A percentile compares a stretch with the other conserved stretches of the same genome.
Conservation (phyloP, 2,888 invertebrate genomes). For the Gnatocerus cornutus region DNA sequence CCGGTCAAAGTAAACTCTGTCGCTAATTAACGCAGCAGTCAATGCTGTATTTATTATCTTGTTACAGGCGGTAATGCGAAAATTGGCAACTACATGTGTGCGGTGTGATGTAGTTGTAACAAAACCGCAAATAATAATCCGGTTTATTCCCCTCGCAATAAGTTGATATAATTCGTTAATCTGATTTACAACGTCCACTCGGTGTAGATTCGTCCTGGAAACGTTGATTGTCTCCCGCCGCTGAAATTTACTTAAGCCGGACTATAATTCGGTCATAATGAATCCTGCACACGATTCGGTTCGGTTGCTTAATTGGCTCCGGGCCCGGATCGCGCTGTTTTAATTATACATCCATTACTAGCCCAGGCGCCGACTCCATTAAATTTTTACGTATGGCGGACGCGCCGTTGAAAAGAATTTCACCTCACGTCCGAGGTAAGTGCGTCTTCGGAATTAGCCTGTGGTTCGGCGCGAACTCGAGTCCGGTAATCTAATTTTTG, state of each 20-base stretch:
- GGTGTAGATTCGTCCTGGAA: conserved; percentile 14
- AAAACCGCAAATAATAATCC: conserved; percentile 45
- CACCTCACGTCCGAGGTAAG: conserved; percentile 9
- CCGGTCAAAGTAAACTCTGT: conserved; percentile 26
- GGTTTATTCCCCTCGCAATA: conserved; percentile 46
- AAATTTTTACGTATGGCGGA: conserved; percentile 16
- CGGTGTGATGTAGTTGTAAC: conserved; percentile 12
- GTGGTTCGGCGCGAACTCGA: neutral
- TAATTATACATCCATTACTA: conserved; percentile 45
- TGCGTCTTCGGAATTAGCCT: neutral
- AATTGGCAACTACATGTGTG: conserved; percentile 37
- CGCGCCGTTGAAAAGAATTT: conserved; percentile 8
- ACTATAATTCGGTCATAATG: conserved; percentile 48
- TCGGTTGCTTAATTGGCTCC: conserved; percentile 49
- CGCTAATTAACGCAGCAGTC: conserved; percentile 36
- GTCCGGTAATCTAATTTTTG: conserved; percentile 41
- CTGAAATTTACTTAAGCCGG: conserved; percentile 47
- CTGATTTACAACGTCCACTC: conserved; percentile 43
- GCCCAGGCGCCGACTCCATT: conserved; percentile 36
- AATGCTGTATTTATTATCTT: conserved; percentile 34
- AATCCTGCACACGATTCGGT: conserved; percentile 49
- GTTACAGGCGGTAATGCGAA: conserved; percentile 25
- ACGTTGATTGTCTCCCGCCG: conserved; percentile 43
- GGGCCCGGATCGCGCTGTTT: conserved; percentile 40
- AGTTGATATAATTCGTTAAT: conserved; percentile 46